Evolutionary conservation across 2,113 vertebrate species (phyloP).

Genomic region (Parus major): DNA sequence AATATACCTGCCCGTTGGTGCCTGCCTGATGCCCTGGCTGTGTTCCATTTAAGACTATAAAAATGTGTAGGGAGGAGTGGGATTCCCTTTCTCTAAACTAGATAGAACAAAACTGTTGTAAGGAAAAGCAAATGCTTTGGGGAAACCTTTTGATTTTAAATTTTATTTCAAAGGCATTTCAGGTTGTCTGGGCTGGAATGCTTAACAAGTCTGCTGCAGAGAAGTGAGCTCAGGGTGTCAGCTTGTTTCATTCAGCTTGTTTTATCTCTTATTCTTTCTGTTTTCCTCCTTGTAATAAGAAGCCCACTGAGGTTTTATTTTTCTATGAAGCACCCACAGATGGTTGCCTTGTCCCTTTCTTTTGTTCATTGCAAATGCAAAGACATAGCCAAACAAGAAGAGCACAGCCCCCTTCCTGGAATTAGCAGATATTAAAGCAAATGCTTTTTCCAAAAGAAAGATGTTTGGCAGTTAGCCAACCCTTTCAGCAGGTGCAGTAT

Average conservation of each 20-base stretch:
- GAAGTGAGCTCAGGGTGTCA: background rate
- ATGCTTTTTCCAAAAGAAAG: background rate
- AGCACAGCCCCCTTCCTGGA: constrained; percentile 23
- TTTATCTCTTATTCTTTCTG: background rate
- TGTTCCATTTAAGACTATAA: background rate
- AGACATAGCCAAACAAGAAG: constrained; percentile 26
- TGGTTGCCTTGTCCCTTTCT: background rate
- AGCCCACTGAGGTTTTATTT: background rate
- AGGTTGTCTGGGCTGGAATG: background rate
- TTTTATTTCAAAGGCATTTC: background rate
- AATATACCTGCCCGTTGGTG: background rate
- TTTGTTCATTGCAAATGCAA: constrained; percentile 11
- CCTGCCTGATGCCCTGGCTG: background rate
- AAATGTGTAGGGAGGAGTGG: background rate
- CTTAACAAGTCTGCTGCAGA: background rate
- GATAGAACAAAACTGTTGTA: background rate
- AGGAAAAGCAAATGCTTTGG: background rate
- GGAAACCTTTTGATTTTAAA: constrained; percentile 6
- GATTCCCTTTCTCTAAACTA: background rate
- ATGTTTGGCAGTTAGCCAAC: constrained; percentile 29
- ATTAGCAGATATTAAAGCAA: constrained; percentile 54
- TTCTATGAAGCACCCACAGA: constrained; percentile 1
- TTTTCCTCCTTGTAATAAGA: background rate
- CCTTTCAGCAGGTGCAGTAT: constrained; percentile 49
- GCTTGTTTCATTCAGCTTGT: background rate